Evolutionary conservation across 2,888 invertebrate species (phyloP).

Genomic region (Thecocarcelia acutangulata): DNA sequence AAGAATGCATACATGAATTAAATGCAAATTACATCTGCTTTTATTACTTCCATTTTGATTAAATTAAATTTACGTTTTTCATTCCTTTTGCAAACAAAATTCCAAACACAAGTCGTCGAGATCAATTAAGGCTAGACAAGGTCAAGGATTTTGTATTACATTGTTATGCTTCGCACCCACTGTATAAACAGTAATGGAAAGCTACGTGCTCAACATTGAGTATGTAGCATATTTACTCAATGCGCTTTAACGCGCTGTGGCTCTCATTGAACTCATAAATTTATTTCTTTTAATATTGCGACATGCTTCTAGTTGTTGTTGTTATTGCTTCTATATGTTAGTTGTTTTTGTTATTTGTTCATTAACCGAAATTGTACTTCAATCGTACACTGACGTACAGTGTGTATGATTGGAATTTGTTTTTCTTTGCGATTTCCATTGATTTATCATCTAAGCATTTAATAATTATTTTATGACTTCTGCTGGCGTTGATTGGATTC

Average conservation of each 20-base stretch:
- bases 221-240: neutral
- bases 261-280: constrained; percentile 42
- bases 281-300: constrained; percentile 30
- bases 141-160: constrained; percentile 19
- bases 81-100: neutral
- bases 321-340: neutral
- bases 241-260: neutral
- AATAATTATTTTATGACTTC: constrained; percentile 52
- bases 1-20: constrained; percentile 1
- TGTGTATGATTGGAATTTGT: constrained; percentile 10
- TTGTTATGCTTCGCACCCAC: constrained; percentile 39
- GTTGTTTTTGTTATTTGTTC: constrained; percentile 34
- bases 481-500: constrained; percentile 33
- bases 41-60: constrained; percentile 20
- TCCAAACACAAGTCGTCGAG: constrained; percentile 10
- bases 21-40: constrained; percentile 38
- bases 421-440: constrained; percentile 22
- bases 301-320: constrained; percentile 11
- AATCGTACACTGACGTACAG: constrained; percentile 17
- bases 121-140: constrained; percentile 34
- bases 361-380: constrained; percentile 29
- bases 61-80: neutral
- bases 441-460: constrained; percentile 49
- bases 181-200: constrained; percentile 7
- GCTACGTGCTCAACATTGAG: constrained; percentile 6